These are phyloP conservation scores for Drosophila suboccidentalis DNA, from an alignment of 2,888 invertebrate genomes.

Conservation along the genomic window DNA sequence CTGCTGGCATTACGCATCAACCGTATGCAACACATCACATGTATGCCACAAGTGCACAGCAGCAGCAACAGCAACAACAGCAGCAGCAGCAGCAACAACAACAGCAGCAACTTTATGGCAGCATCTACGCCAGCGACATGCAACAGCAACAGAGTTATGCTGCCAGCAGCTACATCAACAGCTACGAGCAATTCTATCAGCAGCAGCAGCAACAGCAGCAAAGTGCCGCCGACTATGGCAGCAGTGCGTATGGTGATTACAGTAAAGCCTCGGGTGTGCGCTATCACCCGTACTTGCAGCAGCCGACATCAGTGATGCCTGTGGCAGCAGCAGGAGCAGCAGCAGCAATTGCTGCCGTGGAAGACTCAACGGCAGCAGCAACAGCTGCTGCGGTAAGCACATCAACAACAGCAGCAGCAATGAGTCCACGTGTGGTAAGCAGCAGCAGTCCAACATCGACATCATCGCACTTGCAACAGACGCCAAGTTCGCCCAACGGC, in stretches of 20 bases:
- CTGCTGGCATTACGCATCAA: constrained; percentile 81
- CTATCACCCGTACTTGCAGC: constrained; percentile 83
- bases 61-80: constrained; percentile 51
- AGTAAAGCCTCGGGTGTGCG: constrained; percentile 74
- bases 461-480: constrained; percentile 72
- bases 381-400: constrained; percentile 45
- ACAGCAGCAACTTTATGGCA: constrained; percentile 84
- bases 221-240: constrained; percentile 46
- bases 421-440: constrained; percentile 85
- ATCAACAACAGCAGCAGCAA: constrained; percentile 73
- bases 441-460: constrained; percentile 85
- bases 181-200: constrained; percentile 85
- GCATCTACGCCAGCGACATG: constrained; percentile 66
- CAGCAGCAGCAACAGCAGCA: constrained; percentile 72
- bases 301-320: constrained; percentile 66
- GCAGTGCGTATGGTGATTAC: constrained; percentile 63
- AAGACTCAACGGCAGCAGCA: constrained; percentile 37
- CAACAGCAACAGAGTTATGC: constrained; percentile 65
- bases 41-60: constrained; percentile 54
- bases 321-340: constrained; percentile 52
- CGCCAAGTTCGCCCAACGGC: constrained; percentile 80
- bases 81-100: constrained; percentile 86
- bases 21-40: constrained; percentile 73
- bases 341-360: constrained; percentile 55
- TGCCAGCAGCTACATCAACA: constrained; percentile 81